Evolutionary conservation across 2,113 vertebrate species (phyloP), one percentile per base, ranked within the genome.

Genomic region (Indicator maculatus): DNA sequence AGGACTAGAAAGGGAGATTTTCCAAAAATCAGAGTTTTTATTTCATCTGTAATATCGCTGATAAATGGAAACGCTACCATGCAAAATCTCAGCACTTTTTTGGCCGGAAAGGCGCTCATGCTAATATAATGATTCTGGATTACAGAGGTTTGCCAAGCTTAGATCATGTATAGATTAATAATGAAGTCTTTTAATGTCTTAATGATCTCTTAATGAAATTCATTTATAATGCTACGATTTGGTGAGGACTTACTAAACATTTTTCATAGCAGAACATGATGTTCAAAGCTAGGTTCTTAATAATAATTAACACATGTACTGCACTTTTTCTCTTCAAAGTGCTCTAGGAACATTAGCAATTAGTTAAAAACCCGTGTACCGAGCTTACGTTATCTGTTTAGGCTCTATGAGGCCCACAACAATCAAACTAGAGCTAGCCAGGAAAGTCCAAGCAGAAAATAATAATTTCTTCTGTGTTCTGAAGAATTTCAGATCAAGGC

Each of bases 51-150:
- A 91, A 94, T 93, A 96, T 96, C 6, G 67, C 53, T 93, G 95
- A 97, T 92, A 97, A 98, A 96, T 96, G 74, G 67, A 96, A 97
- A 97, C 1, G 95, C 95, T 97, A 97, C 95, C 93, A 95, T 93
- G 91, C 94, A 87, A 97, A 97, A 97, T 91, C 88, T 58, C 90
- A 95, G 93, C 66, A 86, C 65, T 82, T 93, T 96, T 97, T 96
- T 94, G 85, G 91, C 93, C 18, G 70, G 83, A 92, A 95, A 96
- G 93, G 77, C 69, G 79, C 45, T 93, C 90, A 70, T 65, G 65
- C 71, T 91, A 89, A 79, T 93, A 93, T 86, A 97, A 93, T 92
- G 87, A 93, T 70, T 86, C 92, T 94, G 64, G 89, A 80, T 92
- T 95, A 87, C 69, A 94, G 55, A 72, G 60, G 69, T 84, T 97